Base-by-base conservation (phyloP, 1,140 invertebrate species). In the Cyrtorhinus lividipennis region DNA sequence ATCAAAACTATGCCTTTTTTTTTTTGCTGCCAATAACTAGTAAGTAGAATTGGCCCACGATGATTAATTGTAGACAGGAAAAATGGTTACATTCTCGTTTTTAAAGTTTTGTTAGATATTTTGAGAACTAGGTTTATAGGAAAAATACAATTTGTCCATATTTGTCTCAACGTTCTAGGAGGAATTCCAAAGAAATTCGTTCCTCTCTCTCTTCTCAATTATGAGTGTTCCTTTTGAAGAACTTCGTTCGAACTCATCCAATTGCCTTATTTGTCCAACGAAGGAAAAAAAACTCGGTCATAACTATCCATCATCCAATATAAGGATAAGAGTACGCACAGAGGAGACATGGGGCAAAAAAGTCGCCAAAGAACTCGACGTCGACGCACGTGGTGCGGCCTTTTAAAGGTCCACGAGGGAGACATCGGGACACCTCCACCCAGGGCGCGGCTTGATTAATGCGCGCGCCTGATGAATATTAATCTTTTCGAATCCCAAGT, bases 371-470 rank as follows among this genome's bases (percentile, higher is more conserved):
- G 30, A 8, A 38, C 30, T 38, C 5, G 5, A 38, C 30, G 5
- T 15, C 30, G 30, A 8, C 30, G 15, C 30, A 38, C 30, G 30
- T 38, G 30, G 30, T 15, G 30, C 5, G 30, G 30, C 30, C 30
- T 38, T 38, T 38, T 15, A 38, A 15, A 38, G 30, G 30, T 38
- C 30, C 15, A 15, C 5, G 30, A 38, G 30, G 5, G 5, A 8
- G 30, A 38, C 30, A 38, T 38, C 30, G 15, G 15, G 30, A 38
- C 30, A 38, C 30, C 30, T 38, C 30, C 30, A 38, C 30, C 20
- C 10, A 53, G 20, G 48, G 48, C 18, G 48, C 20, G 48, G 48
- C 20, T 53, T 53, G 48, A 53, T 53, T 53, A 53, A 53, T 53
- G 48, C 20, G 48, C 48, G 48, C 20, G 10, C 48, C 5, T 22